phyloP scores from a whole-genome alignment of 1,140 invertebrate species.

The Delia radicum region DNA sequence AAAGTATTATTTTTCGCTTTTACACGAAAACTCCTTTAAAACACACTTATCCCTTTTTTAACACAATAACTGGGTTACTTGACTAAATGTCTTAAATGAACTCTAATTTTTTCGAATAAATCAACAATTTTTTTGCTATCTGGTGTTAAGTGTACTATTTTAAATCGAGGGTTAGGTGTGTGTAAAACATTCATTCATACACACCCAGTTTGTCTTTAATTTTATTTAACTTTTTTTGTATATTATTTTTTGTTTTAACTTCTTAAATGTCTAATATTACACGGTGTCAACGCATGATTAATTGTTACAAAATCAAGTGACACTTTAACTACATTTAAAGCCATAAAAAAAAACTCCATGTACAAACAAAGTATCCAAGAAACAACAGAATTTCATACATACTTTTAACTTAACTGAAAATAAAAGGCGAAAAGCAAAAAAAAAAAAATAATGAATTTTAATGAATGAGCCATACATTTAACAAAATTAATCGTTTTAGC shows the following conservation, averaged over 20 bases:
- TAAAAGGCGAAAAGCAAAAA: not conserved
- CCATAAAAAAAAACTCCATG: not conserved
- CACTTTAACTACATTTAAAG: conserved; percentile 8
- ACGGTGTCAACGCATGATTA: conserved; percentile 20
- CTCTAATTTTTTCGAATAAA: no score
- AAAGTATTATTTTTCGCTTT: no score
- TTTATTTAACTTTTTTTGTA: no score
- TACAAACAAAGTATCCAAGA: not conserved
- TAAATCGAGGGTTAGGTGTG: no score
- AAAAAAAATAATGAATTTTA: conserved; percentile 4
- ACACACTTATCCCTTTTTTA: no score
- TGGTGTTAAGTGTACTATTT: no score
- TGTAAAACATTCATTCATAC: no score
- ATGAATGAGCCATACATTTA: not conserved
- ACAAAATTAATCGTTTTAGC: conserved; percentile 10
- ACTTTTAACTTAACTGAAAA: not conserved
- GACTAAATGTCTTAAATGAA: no score
- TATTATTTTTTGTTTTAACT: not conserved
- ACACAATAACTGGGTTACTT: no score
- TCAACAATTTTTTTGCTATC: no score
- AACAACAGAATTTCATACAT: not conserved
- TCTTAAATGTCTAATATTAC: conserved; percentile 19
- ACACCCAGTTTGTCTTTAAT: conserved; percentile 5
- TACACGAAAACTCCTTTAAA: no score
- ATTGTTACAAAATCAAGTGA: conserved; percentile 23